Evolutionary conservation across 2,888 invertebrate genomes (phyloP), one percentile per base, ranked within the genome.

Genomic region (Melanargia galathea): DNA sequence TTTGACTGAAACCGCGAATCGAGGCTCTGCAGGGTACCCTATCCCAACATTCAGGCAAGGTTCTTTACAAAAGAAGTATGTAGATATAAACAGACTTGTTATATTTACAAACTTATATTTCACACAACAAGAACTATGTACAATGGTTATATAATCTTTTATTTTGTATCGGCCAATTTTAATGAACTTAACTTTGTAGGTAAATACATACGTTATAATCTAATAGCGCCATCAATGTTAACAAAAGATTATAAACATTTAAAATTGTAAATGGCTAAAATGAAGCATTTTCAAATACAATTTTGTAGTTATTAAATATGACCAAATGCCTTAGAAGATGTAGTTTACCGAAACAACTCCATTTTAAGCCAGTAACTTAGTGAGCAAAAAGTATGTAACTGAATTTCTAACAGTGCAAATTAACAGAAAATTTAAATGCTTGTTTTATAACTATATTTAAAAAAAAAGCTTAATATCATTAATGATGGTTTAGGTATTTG

Each of bases 21-120:
- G 85, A 86, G 90, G 88, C 90, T 90, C 87, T 86, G 86, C 96
- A 96, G 96, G 96, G 96, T 96, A 97, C 97, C 97, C 97, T 97
- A 97, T 97, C 97, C 97, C 97, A 97, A 97, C 97, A 97, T 97
- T 97, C 97, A 97, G 97, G 97, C 96, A 95, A 94, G 88, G 86
- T 81, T 72, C 65, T 56, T 66, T 69, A 66, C 64, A 71, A 64
- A 51, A 35, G 59, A 70, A 62, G 63, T 59, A 65, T 62, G 77
- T 78, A 75, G 70, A 80, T 83, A 76, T 70, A 82, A 82, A 85
- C 81, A 82, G 6, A 82, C 84, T 85, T 20, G 33, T 75, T 72
- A 73, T 74, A 78, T 79, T 85, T 83, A 83, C 60, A 68, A 68
- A 66, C 76, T 57, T 77, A 18, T 46, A 45, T 57, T 38, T 33